Evolutionary conservation across 1,140 invertebrate genomes (phyloP).

Genomic region (Pseudomyrmex gracilis): DNA sequence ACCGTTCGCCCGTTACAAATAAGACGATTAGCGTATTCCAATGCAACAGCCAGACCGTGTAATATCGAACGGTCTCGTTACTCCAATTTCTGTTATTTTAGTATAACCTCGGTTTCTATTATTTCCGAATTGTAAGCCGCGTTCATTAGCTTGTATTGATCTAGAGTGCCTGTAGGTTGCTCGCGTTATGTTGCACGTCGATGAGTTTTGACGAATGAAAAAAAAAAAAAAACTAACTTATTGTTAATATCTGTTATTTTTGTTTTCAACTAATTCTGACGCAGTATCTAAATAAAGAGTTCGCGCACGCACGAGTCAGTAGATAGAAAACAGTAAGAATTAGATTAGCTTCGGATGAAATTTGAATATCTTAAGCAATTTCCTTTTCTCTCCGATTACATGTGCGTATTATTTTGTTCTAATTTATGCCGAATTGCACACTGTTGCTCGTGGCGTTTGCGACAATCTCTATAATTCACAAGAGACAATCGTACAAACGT

Average conservation of each 20-base stretch:
- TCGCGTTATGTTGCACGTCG: slow-evolving; percentile 12
- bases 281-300: not conserved
- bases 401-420: slow-evolving; percentile 34
- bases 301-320: not conserved
- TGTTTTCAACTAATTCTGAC: not conserved
- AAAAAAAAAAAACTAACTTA: not conserved
- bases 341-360: not conserved
- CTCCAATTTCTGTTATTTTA: slow-evolving; percentile 14
- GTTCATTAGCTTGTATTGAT: slow-evolving; percentile 23
- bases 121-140: slow-evolving; percentile 35
- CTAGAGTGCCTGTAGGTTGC: not conserved
- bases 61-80: not conserved
- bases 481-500: slow-evolving; percentile 60
- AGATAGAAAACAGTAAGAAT: not conserved
- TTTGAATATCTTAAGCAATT: not conserved
- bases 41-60: slow-evolving; percentile 18
- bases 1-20: slow-evolving; percentile 34
- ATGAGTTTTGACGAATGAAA: not conserved
- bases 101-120: not conserved
- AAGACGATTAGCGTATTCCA: slow-evolving; percentile 46
- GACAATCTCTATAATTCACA: slow-evolving; percentile 57
- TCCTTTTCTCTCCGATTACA: not conserved
- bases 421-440: slow-evolving; percentile 53
- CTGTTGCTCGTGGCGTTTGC: slow-evolving; percentile 46
- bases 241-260: too few relatives aligned